Percentiles rank a stretch among this genome's conserved stretches.
These are phyloP conservation scores for Thermophis baileyi DNA, from an alignment of 2,113 vertebrate species.

Conservation along the genomic window DNA sequence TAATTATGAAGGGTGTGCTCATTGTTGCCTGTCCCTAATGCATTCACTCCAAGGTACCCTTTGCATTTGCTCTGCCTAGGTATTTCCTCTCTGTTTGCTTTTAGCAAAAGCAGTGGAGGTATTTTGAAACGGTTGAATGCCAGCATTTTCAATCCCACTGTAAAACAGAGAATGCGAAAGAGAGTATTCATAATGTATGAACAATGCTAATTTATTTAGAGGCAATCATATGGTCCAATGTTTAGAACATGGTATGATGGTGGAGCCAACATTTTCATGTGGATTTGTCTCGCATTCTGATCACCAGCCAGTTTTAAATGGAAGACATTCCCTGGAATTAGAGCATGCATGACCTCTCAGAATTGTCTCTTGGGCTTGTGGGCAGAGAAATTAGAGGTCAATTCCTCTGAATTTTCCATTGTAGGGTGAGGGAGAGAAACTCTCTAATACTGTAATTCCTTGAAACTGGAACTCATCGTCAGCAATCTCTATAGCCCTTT, in stretches of 20 bases:
- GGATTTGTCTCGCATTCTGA: not conserved
- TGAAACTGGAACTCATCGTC: not conserved
- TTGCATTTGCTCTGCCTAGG: conserved; percentile 26
- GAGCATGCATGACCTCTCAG: not conserved
- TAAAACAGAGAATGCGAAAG: not conserved
- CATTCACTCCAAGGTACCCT: not conserved
- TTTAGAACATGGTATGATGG: not conserved
- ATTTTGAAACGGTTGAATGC: conserved; percentile 10
- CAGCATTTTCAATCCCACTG: conserved; percentile 10
- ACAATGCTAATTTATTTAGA: conserved; percentile 28
- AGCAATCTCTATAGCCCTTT: not conserved
- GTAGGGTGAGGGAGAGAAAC: not conserved
- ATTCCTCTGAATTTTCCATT: not conserved
- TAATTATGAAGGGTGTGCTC: conserved; percentile 44
- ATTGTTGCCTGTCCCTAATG: conserved; percentile 18
- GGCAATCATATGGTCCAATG: not conserved
- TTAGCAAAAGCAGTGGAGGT: not conserved
- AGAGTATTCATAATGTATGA: not conserved
- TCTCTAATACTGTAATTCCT: not conserved
- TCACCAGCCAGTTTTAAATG: not conserved
- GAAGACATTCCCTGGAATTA: not conserved
- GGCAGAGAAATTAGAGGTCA: not conserved
- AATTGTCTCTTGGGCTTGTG: not conserved
- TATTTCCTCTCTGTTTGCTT: conserved; percentile 7
- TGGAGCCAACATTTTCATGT: not conserved